Evolutionary conservation across 2,113 vertebrate genomes (phyloP).

Genomic region (Crypturellus undulatus): DNA sequence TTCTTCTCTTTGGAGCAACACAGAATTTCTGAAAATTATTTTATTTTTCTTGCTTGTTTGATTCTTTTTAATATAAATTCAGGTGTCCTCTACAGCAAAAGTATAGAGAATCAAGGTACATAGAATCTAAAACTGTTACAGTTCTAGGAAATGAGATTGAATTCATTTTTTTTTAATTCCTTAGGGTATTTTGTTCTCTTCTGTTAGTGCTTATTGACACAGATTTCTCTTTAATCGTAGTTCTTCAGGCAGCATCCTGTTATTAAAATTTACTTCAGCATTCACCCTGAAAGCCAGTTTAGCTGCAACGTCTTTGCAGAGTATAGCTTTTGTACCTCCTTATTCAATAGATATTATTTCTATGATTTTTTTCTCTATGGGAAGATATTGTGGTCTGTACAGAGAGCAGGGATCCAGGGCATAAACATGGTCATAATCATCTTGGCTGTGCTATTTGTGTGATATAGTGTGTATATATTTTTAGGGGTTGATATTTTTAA

Average conservation of each 20-base stretch:
- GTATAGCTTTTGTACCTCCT: neutral
- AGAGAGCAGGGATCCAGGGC: neutral
- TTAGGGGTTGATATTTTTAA: neutral
- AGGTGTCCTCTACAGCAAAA: neutral
- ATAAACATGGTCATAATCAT: neutral
- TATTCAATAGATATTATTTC: neutral
- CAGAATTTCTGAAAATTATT: neutral
- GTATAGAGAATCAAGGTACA: neutral
- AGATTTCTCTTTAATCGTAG: neutral
- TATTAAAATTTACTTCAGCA: constrained; percentile 1
- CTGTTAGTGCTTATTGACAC: neutral
- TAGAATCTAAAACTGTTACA: neutral
- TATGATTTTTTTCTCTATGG: neutral
- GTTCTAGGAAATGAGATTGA: neutral
- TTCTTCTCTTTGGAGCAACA: neutral
- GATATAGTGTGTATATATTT: rapidly evolving
- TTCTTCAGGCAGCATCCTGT: neutral
- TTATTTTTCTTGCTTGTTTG: neutral
- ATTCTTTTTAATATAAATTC: neutral
- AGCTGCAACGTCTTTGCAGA: neutral
- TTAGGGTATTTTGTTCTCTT: neutral
- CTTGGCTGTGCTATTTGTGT: neutral
- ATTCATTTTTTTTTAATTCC: neutral
- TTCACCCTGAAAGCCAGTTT: neutral
- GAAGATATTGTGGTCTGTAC: neutral